Evolutionary conservation across 2,797 vertebrate genomes (phyloP).

Genomic region (Lepus townsendii): DNA sequence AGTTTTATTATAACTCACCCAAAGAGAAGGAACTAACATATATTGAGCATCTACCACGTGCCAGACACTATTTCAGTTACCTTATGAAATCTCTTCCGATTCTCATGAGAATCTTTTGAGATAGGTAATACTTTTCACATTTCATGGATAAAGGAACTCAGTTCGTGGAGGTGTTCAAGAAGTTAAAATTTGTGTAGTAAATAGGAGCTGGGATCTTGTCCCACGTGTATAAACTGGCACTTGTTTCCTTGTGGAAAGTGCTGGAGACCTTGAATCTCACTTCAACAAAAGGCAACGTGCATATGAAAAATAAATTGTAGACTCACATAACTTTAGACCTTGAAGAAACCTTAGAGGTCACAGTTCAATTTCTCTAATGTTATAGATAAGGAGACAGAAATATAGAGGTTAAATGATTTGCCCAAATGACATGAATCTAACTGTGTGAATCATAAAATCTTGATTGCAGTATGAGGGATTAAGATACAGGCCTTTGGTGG

Average conservation of each 20-base stretch:
- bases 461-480: conserved; percentile 66
- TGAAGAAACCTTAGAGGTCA: conserved; percentile 60
- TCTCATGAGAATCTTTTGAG: conserved; percentile 25
- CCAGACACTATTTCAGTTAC: conserved; percentile 9
- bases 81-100: conserved; percentile 39
- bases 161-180: neutral
- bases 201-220: neutral
- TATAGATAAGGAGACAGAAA: conserved; percentile 64
- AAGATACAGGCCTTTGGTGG: conserved; percentile 17
- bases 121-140: neutral
- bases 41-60: neutral
- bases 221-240: conserved; percentile 18
- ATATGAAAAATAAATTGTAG: conserved; percentile 44
- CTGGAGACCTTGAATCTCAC: conserved; percentile 10
- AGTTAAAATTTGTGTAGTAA: conserved; percentile 57
- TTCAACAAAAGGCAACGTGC: conserved; percentile 19
- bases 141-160: neutral
- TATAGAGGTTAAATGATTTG: conserved; percentile 60
- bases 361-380: conserved; percentile 36
- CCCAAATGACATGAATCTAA: conserved; percentile 70
- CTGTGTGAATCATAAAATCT: conserved; percentile 61
- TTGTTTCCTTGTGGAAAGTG: neutral
- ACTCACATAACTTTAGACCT: conserved; percentile 46
- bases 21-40: conserved; percentile 9
- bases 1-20: neutral